Conservation (phyloP, 2,113 vertebrate genomes). For the Hippocampus barbouri region DNA sequence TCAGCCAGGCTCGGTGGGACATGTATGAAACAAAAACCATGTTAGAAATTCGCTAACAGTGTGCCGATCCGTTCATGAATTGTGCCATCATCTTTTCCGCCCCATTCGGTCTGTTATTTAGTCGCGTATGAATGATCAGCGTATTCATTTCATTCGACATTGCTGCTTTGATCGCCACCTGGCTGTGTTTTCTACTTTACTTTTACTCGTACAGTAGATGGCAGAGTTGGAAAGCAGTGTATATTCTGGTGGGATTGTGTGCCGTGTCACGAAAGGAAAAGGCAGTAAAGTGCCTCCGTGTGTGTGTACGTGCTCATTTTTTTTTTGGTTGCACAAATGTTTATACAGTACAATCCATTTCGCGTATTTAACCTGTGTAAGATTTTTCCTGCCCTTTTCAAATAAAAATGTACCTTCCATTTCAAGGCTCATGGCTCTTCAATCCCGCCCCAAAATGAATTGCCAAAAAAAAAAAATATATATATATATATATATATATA, state of each 20-base stretch:
- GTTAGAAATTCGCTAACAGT: background rate
- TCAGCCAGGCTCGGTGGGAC: background rate
- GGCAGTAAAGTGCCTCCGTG: conserved; percentile 66
- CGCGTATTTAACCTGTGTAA: conserved; percentile 68
- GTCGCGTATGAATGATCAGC: conserved; percentile 8
- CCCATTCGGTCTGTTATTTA: background rate
- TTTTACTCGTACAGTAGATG: background rate
- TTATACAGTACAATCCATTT: conserved; percentile 62
- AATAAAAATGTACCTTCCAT: conserved; percentile 61
- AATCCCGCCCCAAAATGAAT: background rate
- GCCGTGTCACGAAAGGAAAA: conserved; percentile 49
- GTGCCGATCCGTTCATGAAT: conserved; percentile 2
- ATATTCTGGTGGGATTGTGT: conserved; percentile 27
- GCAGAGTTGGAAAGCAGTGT: conserved; percentile 1
- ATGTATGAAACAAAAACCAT: background rate
- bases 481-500: too few species aligned
- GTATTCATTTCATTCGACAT: conserved; percentile 8
- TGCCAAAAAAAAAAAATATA: background rate
- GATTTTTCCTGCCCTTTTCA: conserved; percentile 55
- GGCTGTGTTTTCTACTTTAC: background rate
- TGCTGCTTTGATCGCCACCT: background rate
- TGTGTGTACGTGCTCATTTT: conserved; percentile 45
- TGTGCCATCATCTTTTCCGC: conserved; percentile 24
- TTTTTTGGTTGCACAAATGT: conserved; percentile 64
- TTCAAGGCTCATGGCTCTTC: background rate